Evolutionary conservation across 2,797 vertebrate species (phyloP), one percentile per base, ranked within the genome.

Genomic region (Knipowitschia caucasica): DNA sequence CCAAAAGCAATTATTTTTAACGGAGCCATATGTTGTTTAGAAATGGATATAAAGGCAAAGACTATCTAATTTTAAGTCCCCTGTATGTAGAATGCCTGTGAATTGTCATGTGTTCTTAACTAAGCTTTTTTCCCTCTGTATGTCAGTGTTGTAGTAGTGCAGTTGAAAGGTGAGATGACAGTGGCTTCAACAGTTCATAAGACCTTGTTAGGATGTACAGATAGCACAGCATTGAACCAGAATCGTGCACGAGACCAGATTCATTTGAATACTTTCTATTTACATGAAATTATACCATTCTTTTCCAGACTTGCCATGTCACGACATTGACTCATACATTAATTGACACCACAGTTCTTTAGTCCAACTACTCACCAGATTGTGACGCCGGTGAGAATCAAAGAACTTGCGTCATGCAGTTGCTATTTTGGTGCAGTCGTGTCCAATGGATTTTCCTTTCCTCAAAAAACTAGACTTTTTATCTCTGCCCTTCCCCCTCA

Each of bases 141-240:
- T 62, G 52, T 64, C 26, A 44, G 49, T 49, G 61, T 47, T 65
- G 49, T 40, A 47, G 33, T 9, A 45, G 18, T 14, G 42, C 51
- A 24, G 27, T 66, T 51, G 68, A 46, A 39, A 78, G 43, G 56
- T 53, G 61, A 42, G 54, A 71, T 67, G 59, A 64, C 29, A 29
- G 56, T 61, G 45, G 40, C 43, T 29, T 55, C 43, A 68, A 56
- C 52, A 47, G 24, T 31, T 47, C 17, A 31, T 3, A 52, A 5
- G 24, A 67, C 82, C 80, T 81, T 72, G 79, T 78, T 81, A 78
- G 73, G 75, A 70, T 49, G 54, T 66, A 47, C 12, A 73, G 64
- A 56, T 54, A 30, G 31, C 31, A 20, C 42, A 27, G 39, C 62
- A 18, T 39, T 43, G 43, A 49, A 30, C 24, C 30, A 17, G 3